Percentiles rank a stretch among this genome's conserved stretches.
Evolutionary conservation across 2,113 vertebrate species (phyloP).

Genomic region (Meleagris gallopavo): DNA sequence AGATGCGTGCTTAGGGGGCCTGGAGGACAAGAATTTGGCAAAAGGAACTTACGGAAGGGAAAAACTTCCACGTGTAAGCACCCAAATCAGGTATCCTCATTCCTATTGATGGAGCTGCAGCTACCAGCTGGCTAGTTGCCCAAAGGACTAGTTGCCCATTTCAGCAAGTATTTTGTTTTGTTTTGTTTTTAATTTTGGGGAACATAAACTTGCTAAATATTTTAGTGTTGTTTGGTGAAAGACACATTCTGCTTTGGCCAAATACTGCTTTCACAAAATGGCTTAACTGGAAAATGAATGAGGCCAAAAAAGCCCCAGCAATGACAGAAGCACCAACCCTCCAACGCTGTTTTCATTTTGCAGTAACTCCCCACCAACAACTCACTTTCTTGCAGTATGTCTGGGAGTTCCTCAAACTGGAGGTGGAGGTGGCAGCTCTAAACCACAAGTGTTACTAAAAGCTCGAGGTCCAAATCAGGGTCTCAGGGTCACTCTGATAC

Average conservation of each 20-base stretch:
- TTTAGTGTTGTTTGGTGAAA: constrained; percentile 8
- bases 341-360: not conserved
- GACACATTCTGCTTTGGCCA: not conserved
- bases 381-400: not conserved
- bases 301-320: not conserved
- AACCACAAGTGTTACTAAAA: not conserved
- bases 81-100: not conserved
- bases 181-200: not conserved
- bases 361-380: not conserved
- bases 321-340: not conserved
- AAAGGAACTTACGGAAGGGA: not conserved
- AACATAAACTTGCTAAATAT: not conserved
- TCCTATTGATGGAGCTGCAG: not conserved
- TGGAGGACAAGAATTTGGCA: not conserved
- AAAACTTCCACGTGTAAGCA: not conserved
- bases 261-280: not conserved
- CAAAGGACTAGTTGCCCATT: not conserved
- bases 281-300: not conserved
- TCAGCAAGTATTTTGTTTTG: not conserved
- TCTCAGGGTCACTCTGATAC: not conserved
- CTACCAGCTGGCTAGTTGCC: not conserved
- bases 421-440: not conserved
- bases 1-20: not conserved
- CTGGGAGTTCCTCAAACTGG: not conserved
- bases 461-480: not conserved